Evolutionary conservation across 2,797 vertebrate genomes (phyloP).

Genomic region (Corythornis leucogaster): DNA sequence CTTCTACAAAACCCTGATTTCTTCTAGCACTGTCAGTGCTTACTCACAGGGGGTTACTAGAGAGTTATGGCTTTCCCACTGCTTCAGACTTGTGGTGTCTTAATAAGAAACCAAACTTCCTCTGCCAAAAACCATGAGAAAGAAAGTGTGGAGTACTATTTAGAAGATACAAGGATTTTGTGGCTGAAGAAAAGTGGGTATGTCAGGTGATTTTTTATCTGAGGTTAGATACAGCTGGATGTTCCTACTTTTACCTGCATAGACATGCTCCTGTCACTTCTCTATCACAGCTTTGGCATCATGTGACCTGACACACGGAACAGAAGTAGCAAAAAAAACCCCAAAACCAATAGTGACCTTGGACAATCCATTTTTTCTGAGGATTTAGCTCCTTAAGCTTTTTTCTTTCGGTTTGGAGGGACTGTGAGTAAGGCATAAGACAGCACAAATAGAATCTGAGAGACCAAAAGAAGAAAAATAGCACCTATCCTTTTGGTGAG

Average conservation of each 20-base stretch:
- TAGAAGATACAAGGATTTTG: neutral
- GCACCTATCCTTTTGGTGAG: neutral
- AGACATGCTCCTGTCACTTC: neutral
- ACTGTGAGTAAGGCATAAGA: neutral
- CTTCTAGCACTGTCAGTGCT: fast-evolving
- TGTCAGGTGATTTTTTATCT: neutral
- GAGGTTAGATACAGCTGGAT: neutral
- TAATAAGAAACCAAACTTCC: neutral
- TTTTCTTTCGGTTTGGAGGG: neutral
- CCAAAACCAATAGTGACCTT: neutral
- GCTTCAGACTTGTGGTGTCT: neutral
- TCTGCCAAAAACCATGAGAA: fast-evolving
- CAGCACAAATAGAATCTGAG: neutral
- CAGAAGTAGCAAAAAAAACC: neutral
- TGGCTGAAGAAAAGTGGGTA: neutral
- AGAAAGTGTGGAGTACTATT: neutral
- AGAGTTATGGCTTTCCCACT: neutral
- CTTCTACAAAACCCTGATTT: neutral
- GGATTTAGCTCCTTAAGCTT: neutral
- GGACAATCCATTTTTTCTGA: neutral
- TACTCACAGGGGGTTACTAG: fast-evolving
- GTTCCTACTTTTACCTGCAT: neutral
- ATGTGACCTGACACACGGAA: neutral
- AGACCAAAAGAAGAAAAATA: neutral
- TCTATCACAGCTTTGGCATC: neutral